Conservation (phyloP, 2,888 invertebrate species). For the Parapristionchus giblindavisi region DNA sequence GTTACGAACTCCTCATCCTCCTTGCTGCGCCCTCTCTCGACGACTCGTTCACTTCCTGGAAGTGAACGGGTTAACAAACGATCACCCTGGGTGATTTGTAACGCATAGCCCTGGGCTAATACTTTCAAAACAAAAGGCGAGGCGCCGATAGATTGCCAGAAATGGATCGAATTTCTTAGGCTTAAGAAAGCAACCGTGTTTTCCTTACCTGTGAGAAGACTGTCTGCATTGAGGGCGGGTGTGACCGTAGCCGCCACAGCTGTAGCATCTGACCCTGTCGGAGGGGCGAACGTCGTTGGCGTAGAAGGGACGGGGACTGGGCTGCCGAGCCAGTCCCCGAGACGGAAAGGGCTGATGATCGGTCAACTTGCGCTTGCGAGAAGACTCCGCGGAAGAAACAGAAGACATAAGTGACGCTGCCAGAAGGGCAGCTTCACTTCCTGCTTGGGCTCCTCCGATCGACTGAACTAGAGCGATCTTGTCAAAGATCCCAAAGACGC, state of each 20-base stretch:
- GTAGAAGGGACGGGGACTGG: not conserved
- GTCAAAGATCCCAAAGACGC: no score
- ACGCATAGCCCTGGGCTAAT: not conserved
- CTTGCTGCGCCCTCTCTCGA: not conserved
- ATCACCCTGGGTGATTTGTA: no score
- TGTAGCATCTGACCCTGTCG: not conserved
- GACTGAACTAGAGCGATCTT: not conserved
- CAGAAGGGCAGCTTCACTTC: not conserved
- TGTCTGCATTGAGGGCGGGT: not conserved
- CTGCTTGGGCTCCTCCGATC: not conserved
- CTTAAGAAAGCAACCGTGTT: not conserved
- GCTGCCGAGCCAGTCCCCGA: not conserved
- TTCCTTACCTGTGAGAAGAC: not conserved
- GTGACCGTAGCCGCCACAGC: not conserved
- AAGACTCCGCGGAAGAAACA: not conserved
- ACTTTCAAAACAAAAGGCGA: not conserved
- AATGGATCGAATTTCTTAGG: not conserved
- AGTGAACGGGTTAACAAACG: no score
- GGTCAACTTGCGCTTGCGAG: not conserved
- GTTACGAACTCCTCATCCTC: not conserved
- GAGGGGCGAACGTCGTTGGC: not conserved
- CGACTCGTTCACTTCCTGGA: not conserved
- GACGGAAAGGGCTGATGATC: not conserved
- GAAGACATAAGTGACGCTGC: not conserved
- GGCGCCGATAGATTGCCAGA: not conserved